Conservation (phyloP, 2,888 invertebrate genomes). For the Himalopsyche japonica region DNA sequence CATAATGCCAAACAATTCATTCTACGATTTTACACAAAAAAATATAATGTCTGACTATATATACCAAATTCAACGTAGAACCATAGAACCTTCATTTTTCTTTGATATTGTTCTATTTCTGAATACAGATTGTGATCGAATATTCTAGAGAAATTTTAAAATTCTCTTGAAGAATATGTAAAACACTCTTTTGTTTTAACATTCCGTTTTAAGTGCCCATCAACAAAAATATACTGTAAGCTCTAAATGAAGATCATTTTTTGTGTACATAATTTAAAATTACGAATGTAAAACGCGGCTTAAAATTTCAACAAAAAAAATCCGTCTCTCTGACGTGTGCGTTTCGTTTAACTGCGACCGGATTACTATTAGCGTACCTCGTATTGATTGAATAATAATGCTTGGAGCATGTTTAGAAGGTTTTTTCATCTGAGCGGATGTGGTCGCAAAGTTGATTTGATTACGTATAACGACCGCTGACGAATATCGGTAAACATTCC, state of each 20-base stretch:
- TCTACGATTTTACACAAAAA: no score
- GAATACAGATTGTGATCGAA: no score
- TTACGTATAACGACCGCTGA: not conserved
- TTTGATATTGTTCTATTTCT: no score
- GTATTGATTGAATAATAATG: no score
- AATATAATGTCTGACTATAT: no score
- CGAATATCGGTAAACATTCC: not conserved
- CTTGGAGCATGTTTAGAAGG: not conserved
- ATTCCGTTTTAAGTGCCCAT: no score
- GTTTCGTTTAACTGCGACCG: not conserved
- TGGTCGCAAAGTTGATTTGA: not conserved
- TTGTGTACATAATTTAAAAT: not conserved
- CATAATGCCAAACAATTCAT: no score
- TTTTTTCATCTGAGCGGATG: not conserved
- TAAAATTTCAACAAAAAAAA: not conserved
- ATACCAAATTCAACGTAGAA: no score
- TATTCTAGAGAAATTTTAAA: no score
- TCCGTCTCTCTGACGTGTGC: not conserved
- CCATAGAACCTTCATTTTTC: no score
- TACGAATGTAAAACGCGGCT: not conserved
- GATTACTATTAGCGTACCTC: not conserved
- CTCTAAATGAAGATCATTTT: not conserved
- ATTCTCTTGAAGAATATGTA: no score
- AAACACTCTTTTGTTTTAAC: no score
- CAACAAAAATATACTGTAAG: not conserved